phyloP scores from a whole-genome alignment of 2,888 invertebrate species.

The Eledona agricola region DNA sequence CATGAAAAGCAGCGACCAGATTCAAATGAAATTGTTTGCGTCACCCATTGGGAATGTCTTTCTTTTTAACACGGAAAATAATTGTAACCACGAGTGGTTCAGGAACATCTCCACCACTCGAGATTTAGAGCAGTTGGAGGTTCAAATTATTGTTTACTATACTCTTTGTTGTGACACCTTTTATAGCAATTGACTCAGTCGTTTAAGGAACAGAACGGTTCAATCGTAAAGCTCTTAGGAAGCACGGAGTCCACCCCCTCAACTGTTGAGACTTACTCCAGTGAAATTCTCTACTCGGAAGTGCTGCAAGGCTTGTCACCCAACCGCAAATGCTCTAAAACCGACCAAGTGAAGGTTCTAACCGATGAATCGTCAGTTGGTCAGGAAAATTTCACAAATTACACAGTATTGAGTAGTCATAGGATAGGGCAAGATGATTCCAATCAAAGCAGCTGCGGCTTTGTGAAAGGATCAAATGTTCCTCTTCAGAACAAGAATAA shows the following conservation, averaged over 20 bases:
- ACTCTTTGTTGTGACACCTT: not conserved
- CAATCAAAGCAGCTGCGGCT: not conserved
- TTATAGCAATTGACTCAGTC: slow-evolving; percentile 40
- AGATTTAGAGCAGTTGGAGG: slow-evolving; percentile 48
- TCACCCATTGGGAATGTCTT: slow-evolving; percentile 53
- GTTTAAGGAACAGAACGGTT: slow-evolving; percentile 46
- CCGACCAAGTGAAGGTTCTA: slow-evolving; percentile 4
- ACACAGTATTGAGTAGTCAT: slow-evolving; percentile 13
- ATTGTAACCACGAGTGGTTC: slow-evolving; percentile 36
- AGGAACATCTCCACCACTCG: slow-evolving; percentile 28
- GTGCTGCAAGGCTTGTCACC: slow-evolving; percentile 57
- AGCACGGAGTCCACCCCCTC: slow-evolving; percentile 9
- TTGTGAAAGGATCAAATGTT: slow-evolving; percentile 1
- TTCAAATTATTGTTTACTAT: no score
- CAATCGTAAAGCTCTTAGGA: slow-evolving; percentile 30
- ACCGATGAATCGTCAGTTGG: slow-evolving; percentile 7
- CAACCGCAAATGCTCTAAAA: slow-evolving; percentile 16
- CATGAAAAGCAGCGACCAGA: slow-evolving; percentile 36
- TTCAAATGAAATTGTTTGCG: slow-evolving; percentile 48
- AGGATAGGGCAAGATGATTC: slow-evolving; percentile 3
- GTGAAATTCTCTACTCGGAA: slow-evolving; percentile 54
- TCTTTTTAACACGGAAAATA: slow-evolving; percentile 39
- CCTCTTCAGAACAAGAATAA: not conserved
- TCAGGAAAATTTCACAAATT: slow-evolving; percentile 13
- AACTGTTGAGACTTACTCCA: slow-evolving; percentile 29